phyloP scores from a whole-genome alignment of 2,797 vertebrate species.

The Acropternis orthonyx region DNA sequence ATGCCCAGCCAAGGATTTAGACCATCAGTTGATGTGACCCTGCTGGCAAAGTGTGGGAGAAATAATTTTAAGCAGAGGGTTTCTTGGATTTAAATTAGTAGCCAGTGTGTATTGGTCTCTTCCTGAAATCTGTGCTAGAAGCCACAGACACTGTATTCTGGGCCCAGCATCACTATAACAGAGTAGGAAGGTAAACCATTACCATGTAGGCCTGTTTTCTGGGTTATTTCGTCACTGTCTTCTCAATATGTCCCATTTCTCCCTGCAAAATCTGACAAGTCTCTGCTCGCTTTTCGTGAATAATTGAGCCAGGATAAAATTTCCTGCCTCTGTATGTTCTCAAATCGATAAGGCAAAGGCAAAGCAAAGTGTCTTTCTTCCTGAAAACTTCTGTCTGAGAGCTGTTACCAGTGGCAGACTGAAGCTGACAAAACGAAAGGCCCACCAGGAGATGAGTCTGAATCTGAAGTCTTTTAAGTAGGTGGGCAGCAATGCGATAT shows the following conservation, averaged over 20 bases:
- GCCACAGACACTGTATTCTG: background rate
- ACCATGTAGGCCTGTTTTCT: background rate
- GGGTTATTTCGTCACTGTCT: constrained; percentile 45
- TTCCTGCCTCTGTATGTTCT: constrained; percentile 36
- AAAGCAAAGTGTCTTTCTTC: constrained; percentile 52
- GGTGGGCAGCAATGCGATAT: constrained; percentile 22
- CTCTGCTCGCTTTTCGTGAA: constrained; percentile 28
- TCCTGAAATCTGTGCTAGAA: background rate
- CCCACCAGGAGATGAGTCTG: constrained; percentile 47
- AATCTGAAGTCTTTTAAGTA: constrained; percentile 14
- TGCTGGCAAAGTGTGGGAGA: background rate
- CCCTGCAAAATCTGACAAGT: constrained; percentile 38
- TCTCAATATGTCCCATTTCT: constrained; percentile 44
- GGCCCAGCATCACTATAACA: background rate
- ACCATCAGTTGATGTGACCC: background rate
- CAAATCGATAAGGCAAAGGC: constrained; percentile 42
- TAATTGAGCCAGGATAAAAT: constrained; percentile 44
- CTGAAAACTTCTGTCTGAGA: constrained; percentile 40
- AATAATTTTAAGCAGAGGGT: background rate
- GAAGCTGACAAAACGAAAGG: constrained; percentile 45
- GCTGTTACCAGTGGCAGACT: constrained; percentile 23
- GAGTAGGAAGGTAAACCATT: constrained; percentile 17
- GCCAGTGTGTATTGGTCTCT: background rate
- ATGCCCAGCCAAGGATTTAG: background rate
- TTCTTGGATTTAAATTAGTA: background rate